Evolutionary conservation across 2,113 vertebrate genomes (phyloP).

Genomic region (Clinocottus analis): DNA sequence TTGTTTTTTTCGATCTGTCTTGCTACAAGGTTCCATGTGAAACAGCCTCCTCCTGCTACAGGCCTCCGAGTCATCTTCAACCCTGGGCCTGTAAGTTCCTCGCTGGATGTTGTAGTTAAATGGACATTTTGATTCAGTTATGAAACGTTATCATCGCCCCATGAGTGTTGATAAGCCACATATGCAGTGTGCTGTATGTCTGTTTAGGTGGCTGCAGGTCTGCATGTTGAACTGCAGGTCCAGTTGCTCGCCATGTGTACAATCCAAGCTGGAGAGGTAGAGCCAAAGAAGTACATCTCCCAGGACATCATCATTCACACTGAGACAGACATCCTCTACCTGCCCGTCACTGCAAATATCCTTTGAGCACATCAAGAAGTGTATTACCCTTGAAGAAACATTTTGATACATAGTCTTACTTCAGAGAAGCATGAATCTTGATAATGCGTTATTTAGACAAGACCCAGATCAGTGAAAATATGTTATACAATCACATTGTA

Average conservation of each 20-base stretch:
- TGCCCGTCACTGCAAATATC: slow-evolving; percentile 94
- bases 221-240: slow-evolving; percentile 86
- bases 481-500: neutral
- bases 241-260: slow-evolving; percentile 84
- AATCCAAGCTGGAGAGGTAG: slow-evolving; percentile 57
- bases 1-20: slow-evolving; percentile 45
- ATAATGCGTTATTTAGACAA: neutral
- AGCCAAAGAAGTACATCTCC: slow-evolving; percentile 73
- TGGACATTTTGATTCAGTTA: neutral
- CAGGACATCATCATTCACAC: slow-evolving; percentile 87
- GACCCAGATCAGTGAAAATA: neutral
- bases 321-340: slow-evolving; percentile 86
- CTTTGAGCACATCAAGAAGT: slow-evolving; percentile 67
- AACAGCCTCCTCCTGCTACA: slow-evolving; percentile 85
- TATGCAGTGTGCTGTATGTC: neutral
- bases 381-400: neutral
- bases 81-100: slow-evolving; percentile 87
- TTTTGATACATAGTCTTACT: neutral
- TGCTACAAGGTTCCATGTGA: slow-evolving; percentile 87
- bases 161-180: neutral
- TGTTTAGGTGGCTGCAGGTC: slow-evolving; percentile 89
- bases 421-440: neutral
- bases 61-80: slow-evolving; percentile 87
- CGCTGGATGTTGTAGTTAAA: neutral
- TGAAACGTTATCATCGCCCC: neutral